phyloP scores from a whole-genome alignment of 2,888 invertebrate species.

The Lasioglossum villosulum region DNA sequence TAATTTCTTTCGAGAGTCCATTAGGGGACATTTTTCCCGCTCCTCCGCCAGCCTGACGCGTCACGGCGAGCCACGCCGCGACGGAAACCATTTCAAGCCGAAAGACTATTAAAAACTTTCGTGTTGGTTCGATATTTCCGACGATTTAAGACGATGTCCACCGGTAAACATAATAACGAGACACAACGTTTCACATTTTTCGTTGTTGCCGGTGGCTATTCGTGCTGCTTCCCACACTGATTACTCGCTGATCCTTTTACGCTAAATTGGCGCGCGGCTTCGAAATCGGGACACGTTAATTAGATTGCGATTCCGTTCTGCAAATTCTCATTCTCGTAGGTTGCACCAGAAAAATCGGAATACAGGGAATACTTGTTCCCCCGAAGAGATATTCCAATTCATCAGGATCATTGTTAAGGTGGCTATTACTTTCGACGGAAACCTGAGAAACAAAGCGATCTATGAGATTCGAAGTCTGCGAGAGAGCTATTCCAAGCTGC shows the following conservation, averaged over 20 bases:
- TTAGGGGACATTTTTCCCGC: conserved; percentile 60
- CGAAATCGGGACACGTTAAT: background rate
- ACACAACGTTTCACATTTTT: background rate
- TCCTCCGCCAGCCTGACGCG: conserved; percentile 1
- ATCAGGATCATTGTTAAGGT: background rate
- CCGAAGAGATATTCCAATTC: background rate
- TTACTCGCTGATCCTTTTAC: background rate
- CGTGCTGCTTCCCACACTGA: background rate
- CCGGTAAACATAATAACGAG: background rate
- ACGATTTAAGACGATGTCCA: conserved; percentile 13
- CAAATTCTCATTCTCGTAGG: background rate
- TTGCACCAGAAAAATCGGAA: background rate
- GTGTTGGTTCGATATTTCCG: conserved; percentile 33
- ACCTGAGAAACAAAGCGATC: background rate
- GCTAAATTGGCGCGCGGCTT: background rate
- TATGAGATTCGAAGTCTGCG: background rate
- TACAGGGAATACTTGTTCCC: background rate
- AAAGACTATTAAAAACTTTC: conserved; percentile 52
- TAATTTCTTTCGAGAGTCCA: conserved; percentile 72
- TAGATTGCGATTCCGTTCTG: background rate
- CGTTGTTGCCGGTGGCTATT: background rate
- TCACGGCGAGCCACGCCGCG: background rate
- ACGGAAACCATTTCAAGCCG: conserved; percentile 36
- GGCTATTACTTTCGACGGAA: background rate
- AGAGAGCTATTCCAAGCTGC: background rate